phyloP scores from a whole-genome alignment of 2,113 vertebrate species.

The Cairina moschata region DNA sequence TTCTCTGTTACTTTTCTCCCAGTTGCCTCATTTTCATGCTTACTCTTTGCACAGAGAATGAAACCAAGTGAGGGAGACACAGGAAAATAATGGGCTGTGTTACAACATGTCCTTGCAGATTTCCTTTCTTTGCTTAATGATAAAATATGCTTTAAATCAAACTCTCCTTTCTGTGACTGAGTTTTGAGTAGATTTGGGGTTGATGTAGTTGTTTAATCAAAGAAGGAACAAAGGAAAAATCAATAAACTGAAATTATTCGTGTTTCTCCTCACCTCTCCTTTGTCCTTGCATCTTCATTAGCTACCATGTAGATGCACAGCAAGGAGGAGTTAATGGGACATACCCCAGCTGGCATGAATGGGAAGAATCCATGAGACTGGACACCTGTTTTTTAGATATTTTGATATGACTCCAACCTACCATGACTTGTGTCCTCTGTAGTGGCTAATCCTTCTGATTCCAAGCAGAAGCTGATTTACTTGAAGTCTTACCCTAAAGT shows the following conservation, averaged over 20 bases:
- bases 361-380: background rate
- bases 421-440: background rate
- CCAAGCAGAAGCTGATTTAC: background rate
- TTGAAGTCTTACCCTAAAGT: background rate
- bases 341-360: background rate
- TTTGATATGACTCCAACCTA: background rate
- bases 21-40: conserved; percentile 22
- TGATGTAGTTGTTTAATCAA: background rate
- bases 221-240: background rate
- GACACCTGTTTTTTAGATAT: background rate
- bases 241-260: background rate
- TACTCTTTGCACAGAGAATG: background rate
- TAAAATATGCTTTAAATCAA: background rate
- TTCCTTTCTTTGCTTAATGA: background rate
- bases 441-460: background rate
- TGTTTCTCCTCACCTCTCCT: background rate
- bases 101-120: background rate
- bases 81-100: background rate
- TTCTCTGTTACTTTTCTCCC: conserved; percentile 9
- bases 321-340: background rate
- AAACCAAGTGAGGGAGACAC: background rate
- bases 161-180: background rate
- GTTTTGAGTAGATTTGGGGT: background rate
- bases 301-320: background rate
- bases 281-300: background rate